These are phyloP conservation scores for Halictus rubicundus DNA, from an alignment of 1,140 invertebrate species.

Conservation along the genomic window DNA sequence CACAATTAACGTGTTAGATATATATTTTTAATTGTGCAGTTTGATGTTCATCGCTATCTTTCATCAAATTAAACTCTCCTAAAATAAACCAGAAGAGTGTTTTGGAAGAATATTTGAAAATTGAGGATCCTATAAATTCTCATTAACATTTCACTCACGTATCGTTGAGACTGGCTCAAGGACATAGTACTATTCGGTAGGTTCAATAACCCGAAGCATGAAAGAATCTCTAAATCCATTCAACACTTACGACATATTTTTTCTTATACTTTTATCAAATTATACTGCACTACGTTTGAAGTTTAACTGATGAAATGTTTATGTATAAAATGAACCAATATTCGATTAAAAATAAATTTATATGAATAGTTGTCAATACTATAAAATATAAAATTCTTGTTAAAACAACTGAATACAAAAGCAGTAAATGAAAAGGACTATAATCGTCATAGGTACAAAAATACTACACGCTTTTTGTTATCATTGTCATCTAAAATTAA, in stretches of 20 bases:
- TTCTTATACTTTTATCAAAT: too few species aligned
- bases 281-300: too few species aligned
- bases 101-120: neutral
- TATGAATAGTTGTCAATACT: too few species aligned
- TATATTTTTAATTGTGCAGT: neutral
- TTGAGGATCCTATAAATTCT: neutral
- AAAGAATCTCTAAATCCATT: slow-evolving; percentile 12
- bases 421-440: too few species aligned
- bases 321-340: too few species aligned
- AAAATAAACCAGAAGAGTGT: neutral
- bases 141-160: neutral
- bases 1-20: neutral
- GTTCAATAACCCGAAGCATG: slow-evolving; percentile 6
- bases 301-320: too few species aligned
- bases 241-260: neutral
- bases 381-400: too few species aligned
- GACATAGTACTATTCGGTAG: neutral
- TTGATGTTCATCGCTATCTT: neutral
- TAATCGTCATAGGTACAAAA: too few species aligned
- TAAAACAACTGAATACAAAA: too few species aligned
- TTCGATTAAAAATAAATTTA: too few species aligned
- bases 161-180: neutral
- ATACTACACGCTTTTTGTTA: too few species aligned
- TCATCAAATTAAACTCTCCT: neutral
- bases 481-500: too few species aligned